A percentile compares a stretch with the other conserved stretches of the same genome.
Evolutionary conservation across 2,888 invertebrate genomes (phyloP).

Genomic region (Peribatodes rhomboidaria): DNA sequence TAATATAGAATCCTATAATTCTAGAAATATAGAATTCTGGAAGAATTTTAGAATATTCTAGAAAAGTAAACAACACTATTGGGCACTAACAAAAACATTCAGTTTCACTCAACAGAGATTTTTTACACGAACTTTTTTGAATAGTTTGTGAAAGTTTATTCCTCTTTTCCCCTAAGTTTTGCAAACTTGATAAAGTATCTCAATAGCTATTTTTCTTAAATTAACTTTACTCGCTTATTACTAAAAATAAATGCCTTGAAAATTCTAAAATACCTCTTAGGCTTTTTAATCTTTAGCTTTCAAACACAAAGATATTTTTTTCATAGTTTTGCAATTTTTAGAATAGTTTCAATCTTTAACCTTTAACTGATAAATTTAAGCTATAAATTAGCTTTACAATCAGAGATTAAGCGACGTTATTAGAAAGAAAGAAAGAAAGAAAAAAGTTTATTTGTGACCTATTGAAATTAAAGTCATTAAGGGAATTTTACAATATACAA

Average conservation of each 20-base stretch:
- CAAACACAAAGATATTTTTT: no score
- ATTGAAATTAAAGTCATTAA: no score
- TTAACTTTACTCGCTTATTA: slow-evolving; percentile 12
- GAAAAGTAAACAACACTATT: no score
- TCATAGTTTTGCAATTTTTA: no score
- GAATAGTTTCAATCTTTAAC: neutral
- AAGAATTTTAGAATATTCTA: no score
- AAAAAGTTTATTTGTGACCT: no score
- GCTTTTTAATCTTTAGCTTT: neutral
- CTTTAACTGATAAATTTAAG: neutral
- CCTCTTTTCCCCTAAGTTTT: slow-evolving; percentile 17
- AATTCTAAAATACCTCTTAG: neutral
- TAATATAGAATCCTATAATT: no score
- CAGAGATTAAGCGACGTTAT: no score
- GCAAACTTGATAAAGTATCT: slow-evolving; percentile 12
- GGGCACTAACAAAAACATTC: slow-evolving; percentile 28
- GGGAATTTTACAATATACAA: no score
- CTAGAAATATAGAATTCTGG: no score
- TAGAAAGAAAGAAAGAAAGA: no score
- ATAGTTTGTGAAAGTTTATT: slow-evolving; percentile 29
- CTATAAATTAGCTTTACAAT: no score
- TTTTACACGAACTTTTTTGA: slow-evolving; percentile 22
- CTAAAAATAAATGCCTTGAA: neutral
- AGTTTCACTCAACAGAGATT: slow-evolving; percentile 27
- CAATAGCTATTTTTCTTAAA: slow-evolving; percentile 24